Evolutionary conservation across 2,888 invertebrate genomes (phyloP).

Genomic region (Saturnia pavonia): DNA sequence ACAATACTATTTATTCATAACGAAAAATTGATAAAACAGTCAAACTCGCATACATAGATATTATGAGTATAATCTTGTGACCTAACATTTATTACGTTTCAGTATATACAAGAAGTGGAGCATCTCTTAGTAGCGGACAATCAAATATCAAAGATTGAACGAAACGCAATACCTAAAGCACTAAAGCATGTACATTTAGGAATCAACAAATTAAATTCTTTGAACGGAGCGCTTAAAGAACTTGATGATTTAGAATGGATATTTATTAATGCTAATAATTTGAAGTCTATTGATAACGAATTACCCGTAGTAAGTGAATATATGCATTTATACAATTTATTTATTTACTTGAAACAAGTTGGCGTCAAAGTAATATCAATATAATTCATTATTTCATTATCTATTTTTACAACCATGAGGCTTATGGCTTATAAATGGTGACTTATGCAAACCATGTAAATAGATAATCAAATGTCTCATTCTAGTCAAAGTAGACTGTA

Average conservation of each 20-base stretch:
- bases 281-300: slow-evolving; percentile 88
- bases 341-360: background rate
- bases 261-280: slow-evolving; percentile 89
- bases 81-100: slow-evolving; percentile 26
- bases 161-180: slow-evolving; percentile 86
- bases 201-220: slow-evolving; percentile 85
- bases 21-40: too few species aligned
- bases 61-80: too few species aligned
- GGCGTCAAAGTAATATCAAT: background rate
- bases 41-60: too few species aligned
- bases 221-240: slow-evolving; percentile 90
- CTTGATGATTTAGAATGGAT: slow-evolving; percentile 88
- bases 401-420: background rate
- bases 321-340: too few species aligned
- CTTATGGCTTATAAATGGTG: too few species aligned
- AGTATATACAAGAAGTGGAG: slow-evolving; percentile 82
- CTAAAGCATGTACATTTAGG: slow-evolving; percentile 88
- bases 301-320: slow-evolving; percentile 83
- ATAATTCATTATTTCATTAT: slow-evolving; percentile 2
- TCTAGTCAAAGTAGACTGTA: too few species aligned
- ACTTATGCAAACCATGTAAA: background rate
- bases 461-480: background rate
- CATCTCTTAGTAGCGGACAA: slow-evolving; percentile 89
- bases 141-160: slow-evolving; percentile 87
- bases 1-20: too few species aligned